Evolutionary conservation across 1,140 invertebrate species (phyloP).

Genomic region (Tribolium castaneum): DNA sequence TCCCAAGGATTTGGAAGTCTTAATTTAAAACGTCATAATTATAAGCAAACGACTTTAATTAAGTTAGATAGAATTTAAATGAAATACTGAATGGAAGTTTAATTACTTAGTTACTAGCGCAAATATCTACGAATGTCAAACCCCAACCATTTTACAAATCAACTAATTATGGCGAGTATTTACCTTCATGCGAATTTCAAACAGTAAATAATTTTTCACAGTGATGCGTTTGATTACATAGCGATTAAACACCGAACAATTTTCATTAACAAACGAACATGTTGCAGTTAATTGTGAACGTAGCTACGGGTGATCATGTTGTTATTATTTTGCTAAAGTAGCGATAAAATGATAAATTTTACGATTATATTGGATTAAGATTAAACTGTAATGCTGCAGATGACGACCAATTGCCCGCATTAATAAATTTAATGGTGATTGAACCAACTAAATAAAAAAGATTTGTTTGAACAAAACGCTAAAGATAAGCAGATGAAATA

Average conservation of each 20-base stretch:
- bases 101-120: not conserved
- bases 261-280: not conserved
- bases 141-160: not conserved
- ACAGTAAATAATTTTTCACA: not conserved
- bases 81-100: not conserved
- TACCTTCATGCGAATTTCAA: not conserved
- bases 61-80: not conserved
- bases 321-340: not conserved
- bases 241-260: not conserved
- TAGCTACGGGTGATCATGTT: not conserved
- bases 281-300: not conserved
- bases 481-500: not conserved
- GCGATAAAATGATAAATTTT: slow-evolving; percentile 3
- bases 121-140: not conserved
- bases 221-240: not conserved
- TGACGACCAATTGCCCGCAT: not conserved
- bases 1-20: not conserved
- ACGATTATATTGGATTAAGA: slow-evolving; percentile 2
- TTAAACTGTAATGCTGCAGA: not conserved
- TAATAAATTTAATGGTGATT: not conserved
- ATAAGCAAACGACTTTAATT: not conserved
- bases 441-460: not conserved
- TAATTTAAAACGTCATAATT: not conserved
- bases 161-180: not conserved
- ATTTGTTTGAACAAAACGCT: not conserved